These are phyloP conservation scores for Plodia interpunctella DNA, from an alignment of 1,140 invertebrate genomes.

Conservation along the genomic window DNA sequence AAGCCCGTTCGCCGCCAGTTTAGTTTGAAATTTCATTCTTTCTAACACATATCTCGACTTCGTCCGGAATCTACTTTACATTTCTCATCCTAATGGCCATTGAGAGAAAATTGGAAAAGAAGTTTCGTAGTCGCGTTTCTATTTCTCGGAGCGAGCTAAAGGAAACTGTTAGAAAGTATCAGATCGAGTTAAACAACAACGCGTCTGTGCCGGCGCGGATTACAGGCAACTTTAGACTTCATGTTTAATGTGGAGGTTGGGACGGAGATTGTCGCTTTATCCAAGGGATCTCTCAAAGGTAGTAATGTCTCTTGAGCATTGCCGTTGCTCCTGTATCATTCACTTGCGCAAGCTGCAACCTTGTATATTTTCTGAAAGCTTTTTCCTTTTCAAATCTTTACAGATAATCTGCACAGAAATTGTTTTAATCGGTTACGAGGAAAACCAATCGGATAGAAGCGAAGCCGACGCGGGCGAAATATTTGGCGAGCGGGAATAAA, in stretches of 20 bases:
- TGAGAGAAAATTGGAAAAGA: constrained; percentile 69
- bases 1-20: constrained; percentile 43
- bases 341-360: background rate
- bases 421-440: too few relatives aligned
- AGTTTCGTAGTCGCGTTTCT: constrained; percentile 54
- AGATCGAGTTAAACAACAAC: constrained; percentile 16
- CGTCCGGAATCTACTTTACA: constrained; percentile 60
- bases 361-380: constrained; percentile 1
- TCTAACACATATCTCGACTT: constrained; percentile 68
- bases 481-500: too few relatives aligned
- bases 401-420: too few relatives aligned
- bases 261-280: background rate
- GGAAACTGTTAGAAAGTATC: constrained; percentile 21
- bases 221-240: constrained; percentile 1
- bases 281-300: constrained; percentile 1
- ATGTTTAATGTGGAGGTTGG: constrained; percentile 4
- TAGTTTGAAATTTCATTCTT: constrained; percentile 71
- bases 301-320: background rate
- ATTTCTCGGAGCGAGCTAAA: constrained; percentile 18
- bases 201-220: constrained; percentile 9
- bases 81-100: constrained; percentile 68
- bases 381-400: background rate
- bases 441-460: too few relatives aligned
- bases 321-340: background rate
- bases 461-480: too few relatives aligned